A percentile compares a stretch with the other conserved stretches of the same genome.
phyloP scores from a whole-genome alignment of 1,140 invertebrate species.

The Drosophila pallidifrons region DNA sequence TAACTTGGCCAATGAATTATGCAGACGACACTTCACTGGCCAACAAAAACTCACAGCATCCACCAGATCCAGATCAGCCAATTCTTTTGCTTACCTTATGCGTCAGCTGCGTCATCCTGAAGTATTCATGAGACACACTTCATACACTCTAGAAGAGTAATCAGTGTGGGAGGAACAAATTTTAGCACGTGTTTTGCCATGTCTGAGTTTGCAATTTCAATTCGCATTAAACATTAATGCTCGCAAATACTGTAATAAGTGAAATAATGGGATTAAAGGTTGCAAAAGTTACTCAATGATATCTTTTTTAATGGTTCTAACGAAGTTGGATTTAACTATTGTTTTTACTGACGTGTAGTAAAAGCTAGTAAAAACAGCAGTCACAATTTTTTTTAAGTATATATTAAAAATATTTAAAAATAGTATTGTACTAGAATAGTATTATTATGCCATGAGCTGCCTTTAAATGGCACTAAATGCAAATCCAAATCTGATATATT shows the following conservation, averaged over 20 bases:
- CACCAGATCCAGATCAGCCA: slow-evolving; percentile 12
- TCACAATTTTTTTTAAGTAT: too few species aligned
- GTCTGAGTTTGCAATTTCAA: slow-evolving; percentile 6
- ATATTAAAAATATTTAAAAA: too few species aligned
- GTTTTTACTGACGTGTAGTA: too few species aligned
- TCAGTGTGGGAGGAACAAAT: neutral
- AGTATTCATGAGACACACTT: slow-evolving; percentile 46
- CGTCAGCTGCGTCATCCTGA: slow-evolving; percentile 46
- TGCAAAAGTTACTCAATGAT: neutral
- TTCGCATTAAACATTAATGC: neutral
- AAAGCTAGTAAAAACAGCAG: too few species aligned
- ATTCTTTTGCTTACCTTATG: slow-evolving; percentile 8
- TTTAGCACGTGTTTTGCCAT: slow-evolving; percentile 1
- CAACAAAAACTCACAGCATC: neutral
- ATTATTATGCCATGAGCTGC: too few species aligned
- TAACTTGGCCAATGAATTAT: slow-evolving; percentile 75
- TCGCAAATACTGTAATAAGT: neutral
- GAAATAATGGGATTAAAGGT: neutral
- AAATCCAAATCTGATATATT: too few species aligned
- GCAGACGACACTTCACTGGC: slow-evolving; percentile 58
- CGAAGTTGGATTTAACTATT: too few species aligned
- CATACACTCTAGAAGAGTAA: slow-evolving; percentile 1
- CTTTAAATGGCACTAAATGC: too few species aligned
- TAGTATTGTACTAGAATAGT: too few species aligned
- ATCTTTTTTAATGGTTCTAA: neutral